Base-by-base conservation (phyloP, 53 echinoderm and acorn worm species). In the Pentamera pediparva region DNA sequence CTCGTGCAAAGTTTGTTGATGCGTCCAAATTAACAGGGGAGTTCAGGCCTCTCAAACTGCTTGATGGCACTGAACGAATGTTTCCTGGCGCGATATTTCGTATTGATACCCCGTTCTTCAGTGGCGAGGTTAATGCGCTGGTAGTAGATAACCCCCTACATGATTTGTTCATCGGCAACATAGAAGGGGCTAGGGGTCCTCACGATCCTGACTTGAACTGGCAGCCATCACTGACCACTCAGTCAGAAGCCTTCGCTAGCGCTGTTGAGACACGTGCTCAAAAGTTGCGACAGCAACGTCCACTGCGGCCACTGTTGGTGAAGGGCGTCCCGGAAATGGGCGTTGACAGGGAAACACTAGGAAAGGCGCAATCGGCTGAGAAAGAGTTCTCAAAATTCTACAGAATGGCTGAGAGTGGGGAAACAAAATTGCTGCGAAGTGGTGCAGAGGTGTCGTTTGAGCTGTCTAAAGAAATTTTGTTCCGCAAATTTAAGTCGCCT, bases 161-260 rank as follows among this genome's bases (percentile, higher is more conserved):
- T 1, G 65, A 39, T 39, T 39, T 65, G 26, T 65, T 65, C 10
- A 65, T 65, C 11, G 65, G 65, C 3, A 65, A 65, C 40, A 65
- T 41, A 18, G 40, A 65, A 9, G 26, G 40, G 19, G 65, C 65
- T 3, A 39, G 39, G 10, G 43, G 27, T 37, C 3, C 65, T 7
- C 21, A 65, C 26, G 22, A 65, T 39, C 40, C 65, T 20, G 65
- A 65, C 6, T 11, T 11, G 27, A 65, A 65, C 39, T 65, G 65
- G 65, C 24, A 39, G 6, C 19, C 25, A 27, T 37, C 33, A 12
- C 4, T 15, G 20, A 20, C 35, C 35, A 0, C 31, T 20, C 13
- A 36, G 18, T 8, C 21, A 2, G 20, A 62, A 38, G 12, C 63
- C 11, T 32, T 33, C 17, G 17, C 36, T 19, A 24, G 36, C 6